phyloP scores from a whole-genome alignment of 2,797 vertebrate species.

The Bovichtus variegatus region DNA sequence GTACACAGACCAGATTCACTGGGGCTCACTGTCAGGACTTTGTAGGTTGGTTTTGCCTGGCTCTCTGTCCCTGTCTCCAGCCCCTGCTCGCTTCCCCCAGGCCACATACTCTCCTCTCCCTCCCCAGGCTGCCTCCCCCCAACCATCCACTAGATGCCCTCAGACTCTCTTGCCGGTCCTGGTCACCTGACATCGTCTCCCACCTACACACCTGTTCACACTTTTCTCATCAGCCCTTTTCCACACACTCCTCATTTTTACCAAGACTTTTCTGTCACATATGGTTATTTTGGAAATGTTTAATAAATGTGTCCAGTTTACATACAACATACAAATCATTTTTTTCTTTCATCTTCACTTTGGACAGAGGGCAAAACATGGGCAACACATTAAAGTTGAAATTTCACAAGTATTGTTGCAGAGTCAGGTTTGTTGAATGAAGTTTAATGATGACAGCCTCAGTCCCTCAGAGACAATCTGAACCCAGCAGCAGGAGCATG shows the following conservation, averaged over 20 bases:
- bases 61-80: background rate
- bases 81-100: no score
- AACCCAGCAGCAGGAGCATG: conserved; percentile 30
- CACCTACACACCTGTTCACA: background rate
- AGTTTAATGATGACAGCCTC: conserved; percentile 19
- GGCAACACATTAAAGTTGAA: no score
- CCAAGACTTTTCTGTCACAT: background rate
- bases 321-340: no score
- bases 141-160: background rate
- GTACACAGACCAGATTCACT: background rate
- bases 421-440: conserved; percentile 1
- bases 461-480: background rate
- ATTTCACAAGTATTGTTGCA: background rate
- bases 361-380: no score
- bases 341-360: background rate
- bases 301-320: no score
- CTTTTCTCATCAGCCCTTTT: background rate
- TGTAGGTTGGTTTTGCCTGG: background rate
- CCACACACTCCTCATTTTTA: background rate
- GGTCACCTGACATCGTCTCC: background rate
- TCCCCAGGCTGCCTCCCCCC: background rate
- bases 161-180: background rate
- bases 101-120: background rate
- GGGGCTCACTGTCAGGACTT: background rate
- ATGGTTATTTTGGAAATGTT: background rate